Evolutionary conservation across 2,888 invertebrate genomes (phyloP), one percentile per base, ranked within the genome.

Genomic region (Phasia obesa): DNA sequence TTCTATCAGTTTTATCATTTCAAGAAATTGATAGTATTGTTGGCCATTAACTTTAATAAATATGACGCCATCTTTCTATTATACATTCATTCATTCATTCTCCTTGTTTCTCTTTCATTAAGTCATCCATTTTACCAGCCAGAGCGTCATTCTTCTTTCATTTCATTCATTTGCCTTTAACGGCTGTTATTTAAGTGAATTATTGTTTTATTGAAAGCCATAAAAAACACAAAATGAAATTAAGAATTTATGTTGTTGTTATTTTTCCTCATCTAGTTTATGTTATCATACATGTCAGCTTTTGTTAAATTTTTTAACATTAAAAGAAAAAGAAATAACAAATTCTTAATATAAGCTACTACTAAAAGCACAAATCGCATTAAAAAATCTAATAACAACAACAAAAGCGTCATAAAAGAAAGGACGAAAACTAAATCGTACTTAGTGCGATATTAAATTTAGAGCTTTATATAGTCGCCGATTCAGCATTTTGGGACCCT

Each of bases 31-130:
- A 82, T 82, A 78, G 75, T 75, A 57, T 69, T 77, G 77, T 83
- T 79, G 71, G 75, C 83, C 83, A 83, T 83, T 83, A 83, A 83
- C 78, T 65, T 59, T 71, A 78, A 83, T 83, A 78, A 79, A 83
- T 83, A 83, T 75, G 83, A 79, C 83, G 83, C 83, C 83, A 83
- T 78, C 75, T 83, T 83, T 83, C 70, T 78, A 42, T 59, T 70
- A 11, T 78, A 78, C 59, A 51, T 71, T 47, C 27, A 19, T 64
- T 5, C 23, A 27, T 55, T 53, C 27, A 49, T 51, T 35, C 27
- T 55, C 11, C 31, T 13, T 44, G 21, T 47, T 62, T 17, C 31
- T 17, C 51, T 23, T 51, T 27, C 42, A 53, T 76, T 15, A n/a
- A 42, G n/a, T 51, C 59, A 51, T 2, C 42, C 42, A 60, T 62